These are phyloP conservation scores for Sebastes iracundus DNA, from an alignment of 2,797 vertebrate genomes.

Conservation along the genomic window DNA sequence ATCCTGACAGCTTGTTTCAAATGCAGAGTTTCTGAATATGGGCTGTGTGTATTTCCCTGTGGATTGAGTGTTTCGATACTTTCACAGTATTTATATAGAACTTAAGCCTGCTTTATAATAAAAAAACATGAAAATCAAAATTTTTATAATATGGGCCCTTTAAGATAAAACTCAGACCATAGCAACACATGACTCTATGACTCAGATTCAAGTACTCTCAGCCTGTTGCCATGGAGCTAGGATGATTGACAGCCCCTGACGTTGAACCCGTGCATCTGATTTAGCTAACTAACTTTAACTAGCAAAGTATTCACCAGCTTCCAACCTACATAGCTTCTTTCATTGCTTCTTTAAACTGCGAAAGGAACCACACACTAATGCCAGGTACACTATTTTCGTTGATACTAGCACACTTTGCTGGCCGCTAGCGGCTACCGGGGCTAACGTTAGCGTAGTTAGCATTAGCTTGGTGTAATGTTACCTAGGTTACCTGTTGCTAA, in stretches of 20 bases:
- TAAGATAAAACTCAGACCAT: no score
- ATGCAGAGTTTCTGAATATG: no score
- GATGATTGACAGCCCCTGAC: conserved; percentile 22
- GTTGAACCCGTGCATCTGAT: neutral
- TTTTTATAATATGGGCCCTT: no score
- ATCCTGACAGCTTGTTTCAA: no score
- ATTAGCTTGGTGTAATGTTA: neutral
- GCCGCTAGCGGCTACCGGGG: no score
- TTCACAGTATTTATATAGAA: no score
- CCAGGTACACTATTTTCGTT: neutral
- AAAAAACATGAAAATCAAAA: no score
- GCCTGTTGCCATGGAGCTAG: conserved; percentile 19
- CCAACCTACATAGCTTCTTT: rapidly evolving
- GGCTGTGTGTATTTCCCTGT: no score
- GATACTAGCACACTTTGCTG: neutral
- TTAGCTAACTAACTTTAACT: neutral
- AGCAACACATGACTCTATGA: no score
- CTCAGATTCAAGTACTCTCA: neutral
- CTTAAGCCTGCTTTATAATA: no score
- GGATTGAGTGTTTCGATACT: no score
- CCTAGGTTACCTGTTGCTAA: no score
- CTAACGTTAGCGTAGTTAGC: neutral
- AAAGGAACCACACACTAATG: neutral
- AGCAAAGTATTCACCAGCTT: neutral
- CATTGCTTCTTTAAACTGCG: neutral